A percentile compares a stretch with the other conserved stretches of the same genome.
phyloP scores from a whole-genome alignment of 2,797 vertebrate genomes.

The Alexandromys oeconomus region DNA sequence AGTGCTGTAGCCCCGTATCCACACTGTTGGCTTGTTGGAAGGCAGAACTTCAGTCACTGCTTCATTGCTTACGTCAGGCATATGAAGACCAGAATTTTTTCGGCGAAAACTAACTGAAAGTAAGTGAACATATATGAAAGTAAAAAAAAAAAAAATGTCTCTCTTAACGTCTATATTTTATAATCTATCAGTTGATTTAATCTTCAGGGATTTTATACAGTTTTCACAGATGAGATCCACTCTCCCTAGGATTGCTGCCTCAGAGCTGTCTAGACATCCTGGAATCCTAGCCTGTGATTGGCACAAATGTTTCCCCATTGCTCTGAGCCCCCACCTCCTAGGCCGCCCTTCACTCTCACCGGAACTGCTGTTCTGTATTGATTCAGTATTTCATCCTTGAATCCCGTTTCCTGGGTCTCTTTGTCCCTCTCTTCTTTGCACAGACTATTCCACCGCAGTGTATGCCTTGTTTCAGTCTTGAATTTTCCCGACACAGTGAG shows the following conservation, averaged over 20 bases:
- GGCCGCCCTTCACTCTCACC: neutral
- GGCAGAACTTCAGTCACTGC: neutral
- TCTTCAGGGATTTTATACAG: neutral
- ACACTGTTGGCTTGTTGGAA: neutral
- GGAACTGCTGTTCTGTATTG: neutral
- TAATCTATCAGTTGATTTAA: slow-evolving; percentile 9
- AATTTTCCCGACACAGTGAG: neutral
- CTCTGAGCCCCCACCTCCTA: neutral
- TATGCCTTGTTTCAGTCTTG: neutral
- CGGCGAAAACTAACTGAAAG: neutral
- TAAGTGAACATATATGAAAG: neutral
- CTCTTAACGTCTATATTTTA: neutral
- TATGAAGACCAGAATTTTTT: neutral
- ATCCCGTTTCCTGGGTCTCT: neutral
- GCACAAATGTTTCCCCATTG: neutral
- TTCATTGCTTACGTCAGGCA: neutral
- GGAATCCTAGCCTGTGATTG: neutral
- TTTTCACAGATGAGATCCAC: neutral
- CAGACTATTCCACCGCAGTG: neutral
- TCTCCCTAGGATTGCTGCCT: neutral
- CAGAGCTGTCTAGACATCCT: neutral
- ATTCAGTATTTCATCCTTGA: neutral
- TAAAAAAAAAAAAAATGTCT: slow-evolving; percentile 8
- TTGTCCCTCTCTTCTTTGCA: neutral
- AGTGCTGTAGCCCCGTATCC: no score